A percentile compares a stretch with the other conserved stretches of the same genome.
These are phyloP conservation scores for Pangasius mekongensis DNA, from an alignment of 2,797 vertebrate genomes.

Conservation along the genomic window DNA sequence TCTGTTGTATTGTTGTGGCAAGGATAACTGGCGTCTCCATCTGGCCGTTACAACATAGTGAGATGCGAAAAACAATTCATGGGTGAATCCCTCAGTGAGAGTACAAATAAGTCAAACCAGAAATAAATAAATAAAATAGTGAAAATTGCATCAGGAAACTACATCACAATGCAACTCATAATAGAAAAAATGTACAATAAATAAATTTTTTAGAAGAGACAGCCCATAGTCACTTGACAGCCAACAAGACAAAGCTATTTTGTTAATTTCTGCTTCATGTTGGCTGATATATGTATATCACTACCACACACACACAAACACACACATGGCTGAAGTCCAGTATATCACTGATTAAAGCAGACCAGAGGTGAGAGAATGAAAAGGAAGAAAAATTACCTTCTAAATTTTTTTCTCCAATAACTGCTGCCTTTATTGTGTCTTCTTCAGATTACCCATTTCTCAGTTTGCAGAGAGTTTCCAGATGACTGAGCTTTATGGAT, in stretches of 20 bases:
- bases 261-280: background rate
- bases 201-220: background rate
- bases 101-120: background rate
- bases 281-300: background rate
- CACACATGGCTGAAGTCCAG: background rate
- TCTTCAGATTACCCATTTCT: background rate
- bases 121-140: background rate
- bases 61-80: background rate
- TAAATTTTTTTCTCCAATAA: background rate
- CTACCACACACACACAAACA: background rate
- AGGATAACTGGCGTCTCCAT: background rate
- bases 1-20: background rate
- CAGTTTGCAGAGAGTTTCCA: background rate
- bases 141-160: background rate
- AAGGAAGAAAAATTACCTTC: background rate
- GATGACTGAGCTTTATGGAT: background rate
- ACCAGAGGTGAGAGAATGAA: background rate
- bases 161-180: background rate
- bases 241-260: background rate
- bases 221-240: background rate
- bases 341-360: background rate
- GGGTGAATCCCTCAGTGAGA: background rate
- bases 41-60: background rate
- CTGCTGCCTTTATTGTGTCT: background rate
- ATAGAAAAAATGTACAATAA: background rate